A percentile compares a stretch with the other conserved stretches of the same genome.
Evolutionary conservation across 2,113 vertebrate species (phyloP).

Genomic region (Madoqua kirkii): DNA sequence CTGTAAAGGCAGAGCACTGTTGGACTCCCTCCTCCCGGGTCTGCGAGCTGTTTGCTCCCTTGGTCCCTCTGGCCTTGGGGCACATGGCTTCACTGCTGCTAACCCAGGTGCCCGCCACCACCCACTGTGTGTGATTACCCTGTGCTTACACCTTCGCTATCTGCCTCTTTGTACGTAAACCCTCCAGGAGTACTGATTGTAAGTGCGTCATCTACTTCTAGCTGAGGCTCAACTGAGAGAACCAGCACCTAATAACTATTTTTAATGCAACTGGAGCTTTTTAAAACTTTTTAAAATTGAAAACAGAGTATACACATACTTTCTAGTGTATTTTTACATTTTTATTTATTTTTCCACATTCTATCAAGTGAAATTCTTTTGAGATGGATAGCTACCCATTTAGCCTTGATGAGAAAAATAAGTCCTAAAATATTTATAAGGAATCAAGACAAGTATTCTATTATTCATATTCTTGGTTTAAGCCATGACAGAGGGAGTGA

Average conservation of each 20-base stretch:
- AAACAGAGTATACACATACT: background rate
- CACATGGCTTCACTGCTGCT: background rate
- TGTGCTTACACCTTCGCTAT: background rate
- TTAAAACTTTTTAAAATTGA: background rate
- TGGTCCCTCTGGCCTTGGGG: background rate
- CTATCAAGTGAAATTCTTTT: background rate
- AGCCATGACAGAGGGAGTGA: background rate
- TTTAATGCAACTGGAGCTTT: background rate
- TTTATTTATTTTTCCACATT: background rate
- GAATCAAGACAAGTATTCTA: background rate
- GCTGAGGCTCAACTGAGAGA: background rate
- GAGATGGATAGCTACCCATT: background rate
- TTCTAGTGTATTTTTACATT: background rate
- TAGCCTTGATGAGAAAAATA: background rate
- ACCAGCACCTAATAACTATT: background rate
- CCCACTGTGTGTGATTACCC: background rate
- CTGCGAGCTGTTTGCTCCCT: background rate
- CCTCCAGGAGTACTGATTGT: background rate
- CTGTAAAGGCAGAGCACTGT: background rate
- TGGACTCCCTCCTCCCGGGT: background rate
- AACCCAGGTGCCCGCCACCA: background rate
- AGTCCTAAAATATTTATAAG: constrained; percentile 5
- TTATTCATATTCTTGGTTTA: constrained; percentile 14
- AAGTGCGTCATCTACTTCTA: background rate
- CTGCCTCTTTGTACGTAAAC: background rate